Evolutionary conservation across 2,888 invertebrate genomes (phyloP), one percentile per base, ranked within the genome.

Genomic region (Laspeyria flexula): DNA sequence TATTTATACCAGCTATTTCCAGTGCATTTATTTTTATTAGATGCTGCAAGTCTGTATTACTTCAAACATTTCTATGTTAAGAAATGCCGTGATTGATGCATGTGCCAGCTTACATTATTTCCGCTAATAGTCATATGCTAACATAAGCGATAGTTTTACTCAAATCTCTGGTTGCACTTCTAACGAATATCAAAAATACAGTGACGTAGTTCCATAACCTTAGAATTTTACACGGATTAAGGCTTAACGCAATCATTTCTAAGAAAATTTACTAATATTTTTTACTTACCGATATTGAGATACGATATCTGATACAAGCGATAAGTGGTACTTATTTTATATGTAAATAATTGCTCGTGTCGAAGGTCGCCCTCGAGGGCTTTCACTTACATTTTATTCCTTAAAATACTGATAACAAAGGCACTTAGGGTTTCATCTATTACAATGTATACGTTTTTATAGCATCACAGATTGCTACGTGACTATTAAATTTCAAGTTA

Each of bases 1-100:
- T 55, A 50, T 53, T 45, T 49, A 54, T 61, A 39, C 30, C 38
- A 31, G 48, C 45, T 49, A 56, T 43, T 46, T 55, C 40, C 50
- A 62, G 48, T 53, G 47, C 27, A 37, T 48, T 50, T 12, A 7
- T n/a, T 23, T 33, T 23, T 13, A 23, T 37, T 50, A 63, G 63
- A 57, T 57, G 57, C 49, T 47, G 47, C 37, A 63, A 44, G 39
- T 50, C 42, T 56, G 60, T 55, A 52, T 55, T 55, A 63, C 55
- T 37, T 37, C 37, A 39, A 49, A 44, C 48, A 60, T 60, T 63
- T 57, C 58, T 55, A 55, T 55, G 57, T 65, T 71, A 68, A 65
- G 64, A 63, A 63, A 62, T 73, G 49, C 54, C 49, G 58, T 52
- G 60, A 65, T 65, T 66, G 54, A 62, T 69, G 67, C 68, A 60